Base-by-base conservation (phyloP, 2,113 vertebrate genomes). In the Lophura nycthemera region DNA sequence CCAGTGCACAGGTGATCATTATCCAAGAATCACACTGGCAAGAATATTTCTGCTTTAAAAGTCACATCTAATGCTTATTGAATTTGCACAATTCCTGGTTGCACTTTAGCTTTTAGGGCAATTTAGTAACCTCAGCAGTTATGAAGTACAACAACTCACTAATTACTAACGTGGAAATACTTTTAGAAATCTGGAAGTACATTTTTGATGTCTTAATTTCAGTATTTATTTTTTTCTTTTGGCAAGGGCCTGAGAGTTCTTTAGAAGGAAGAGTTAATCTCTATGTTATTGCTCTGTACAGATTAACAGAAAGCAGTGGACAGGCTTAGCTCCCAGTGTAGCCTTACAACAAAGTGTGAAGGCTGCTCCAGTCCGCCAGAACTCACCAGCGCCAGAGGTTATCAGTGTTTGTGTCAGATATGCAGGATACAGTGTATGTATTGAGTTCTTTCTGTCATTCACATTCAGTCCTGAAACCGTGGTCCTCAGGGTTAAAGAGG, bases 11-110 rank as follows among this genome's bases (percentile, higher is more conserved):
- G 21, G 27, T 45, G 43, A 72, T 34, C 1, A 6, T 83, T 92
- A 36, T 67, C 69, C 25, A 88, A 66, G 69, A 50, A 40, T 25
- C 12, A 66, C n/a, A 4, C 71, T 66, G 56, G 27, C 25, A 76
- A 69, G 57, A 79, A 36, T 83, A 77, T 72, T 96, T 92, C 48
- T 89, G 11, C 42, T 63, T 86, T 90, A 22, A 43, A 70, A 57
- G 6, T 43, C 16, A 29, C 1, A 1, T 13, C 7, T 40, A 32
- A 29, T 10, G 32, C 66, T 89, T 24, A 36, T 25, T 76, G 48
- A 83, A 63, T 83, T n/a, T 88, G 52, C 69, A 61, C 17, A 38
- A 40, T 36, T 76, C 6, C 13, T 76, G 66, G 25, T 74, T 86
- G 14, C 0, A 2, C 52, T 61, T 20, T 32, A 32, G 21, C 21